These are phyloP conservation scores for Drosophila arawakana DNA, from an alignment of 1,140 invertebrate species.

Conservation along the genomic window DNA sequence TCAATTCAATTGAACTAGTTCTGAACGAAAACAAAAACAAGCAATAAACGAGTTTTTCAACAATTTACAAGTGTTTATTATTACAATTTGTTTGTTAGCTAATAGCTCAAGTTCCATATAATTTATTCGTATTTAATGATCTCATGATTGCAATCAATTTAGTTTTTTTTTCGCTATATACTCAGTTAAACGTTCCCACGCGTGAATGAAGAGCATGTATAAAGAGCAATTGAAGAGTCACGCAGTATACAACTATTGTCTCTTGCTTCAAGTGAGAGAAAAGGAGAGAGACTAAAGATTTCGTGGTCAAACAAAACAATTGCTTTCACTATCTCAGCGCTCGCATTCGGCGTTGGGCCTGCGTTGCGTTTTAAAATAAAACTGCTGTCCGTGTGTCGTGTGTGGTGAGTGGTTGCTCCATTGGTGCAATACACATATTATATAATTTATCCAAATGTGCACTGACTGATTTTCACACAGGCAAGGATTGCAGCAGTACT, in stretches of 20 bases:
- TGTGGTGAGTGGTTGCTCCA: constrained; percentile 37
- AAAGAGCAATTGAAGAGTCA: constrained; percentile 18
- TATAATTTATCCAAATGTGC: constrained; percentile 56
- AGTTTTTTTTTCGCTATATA: neutral
- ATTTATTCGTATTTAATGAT: constrained; percentile 7
- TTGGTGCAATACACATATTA: constrained; percentile 45
- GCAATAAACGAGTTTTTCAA: constrained; percentile 27
- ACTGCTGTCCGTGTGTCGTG: constrained; percentile 24
- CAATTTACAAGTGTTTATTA: constrained; percentile 18
- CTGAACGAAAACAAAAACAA: neutral
- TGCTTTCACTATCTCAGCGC: constrained; percentile 49
- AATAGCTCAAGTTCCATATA: neutral
- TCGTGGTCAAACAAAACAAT: constrained; percentile 62
- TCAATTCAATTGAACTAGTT: neutral
- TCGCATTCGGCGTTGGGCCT: constrained; percentile 40
- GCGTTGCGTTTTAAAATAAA: constrained; percentile 48
- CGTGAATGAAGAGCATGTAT: neutral
- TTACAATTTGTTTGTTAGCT: neutral
- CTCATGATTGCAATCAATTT: neutral
- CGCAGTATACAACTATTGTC: neutral
- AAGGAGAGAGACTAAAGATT: constrained; percentile 8
- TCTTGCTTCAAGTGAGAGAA: constrained; percentile 17
- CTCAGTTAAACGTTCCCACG: neutral
- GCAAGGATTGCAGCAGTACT: neutral
- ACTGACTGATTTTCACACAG: constrained; percentile 40